Conservation (phyloP, 30 jellyfish, hydroid and myxozoan species). For the Aurelia sp. region DNA sequence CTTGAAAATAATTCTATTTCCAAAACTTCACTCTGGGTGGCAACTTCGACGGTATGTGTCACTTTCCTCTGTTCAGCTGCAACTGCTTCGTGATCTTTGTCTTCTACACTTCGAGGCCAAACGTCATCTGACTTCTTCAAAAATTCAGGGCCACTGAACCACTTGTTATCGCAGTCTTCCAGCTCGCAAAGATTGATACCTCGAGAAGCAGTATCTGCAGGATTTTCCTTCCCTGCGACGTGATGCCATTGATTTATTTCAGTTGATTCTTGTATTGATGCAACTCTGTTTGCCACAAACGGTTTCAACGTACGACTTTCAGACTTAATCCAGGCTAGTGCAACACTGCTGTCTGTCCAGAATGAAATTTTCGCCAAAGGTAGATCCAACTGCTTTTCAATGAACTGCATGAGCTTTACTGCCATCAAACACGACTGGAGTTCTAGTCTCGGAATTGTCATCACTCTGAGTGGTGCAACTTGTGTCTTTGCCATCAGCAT, state of each 20-base stretch:
- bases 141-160: constrained; percentile 63
- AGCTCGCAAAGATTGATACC: constrained; percentile 35
- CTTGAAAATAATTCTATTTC: constrained; percentile 42
- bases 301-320: constrained; percentile 34
- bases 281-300: constrained; percentile 65
- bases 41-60: constrained; percentile 29
- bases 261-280: constrained; percentile 38
- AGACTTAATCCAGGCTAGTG: background rate
- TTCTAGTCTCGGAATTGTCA: constrained; percentile 54
- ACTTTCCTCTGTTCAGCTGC: constrained; percentile 45
- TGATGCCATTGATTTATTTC: constrained; percentile 53
- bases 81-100: constrained; percentile 17
- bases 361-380: constrained; percentile 21
- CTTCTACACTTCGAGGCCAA: constrained; percentile 44
- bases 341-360: constrained; percentile 67
- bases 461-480: background rate
- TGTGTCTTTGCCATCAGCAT: constrained; percentile 54
- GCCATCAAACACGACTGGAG: constrained; percentile 58
- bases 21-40: constrained; percentile 22
- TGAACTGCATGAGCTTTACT: constrained; percentile 32
- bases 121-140: constrained; percentile 5
- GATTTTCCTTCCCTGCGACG: constrained; percentile 50
- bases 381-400: constrained; percentile 10
- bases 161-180: constrained; percentile 23
- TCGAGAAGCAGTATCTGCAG: constrained; percentile 57